Conservation (phyloP, 2,113 vertebrate species). For the Aldabrachelys gigantea region DNA sequence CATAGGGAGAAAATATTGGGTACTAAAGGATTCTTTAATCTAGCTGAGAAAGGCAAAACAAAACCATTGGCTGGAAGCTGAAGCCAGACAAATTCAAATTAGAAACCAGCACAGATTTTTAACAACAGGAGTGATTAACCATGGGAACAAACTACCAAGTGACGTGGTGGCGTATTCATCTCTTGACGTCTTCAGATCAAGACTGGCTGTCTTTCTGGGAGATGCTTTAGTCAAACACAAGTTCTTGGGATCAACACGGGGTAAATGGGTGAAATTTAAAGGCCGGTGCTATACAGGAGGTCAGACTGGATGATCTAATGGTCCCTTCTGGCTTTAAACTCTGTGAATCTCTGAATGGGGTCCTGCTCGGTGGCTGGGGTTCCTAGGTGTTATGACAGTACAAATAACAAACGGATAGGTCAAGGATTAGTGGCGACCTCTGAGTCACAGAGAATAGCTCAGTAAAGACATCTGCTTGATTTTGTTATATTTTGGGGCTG, state of each 20-base stretch:
- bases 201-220: not conserved
- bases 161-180: fast-evolving
- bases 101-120: fast-evolving
- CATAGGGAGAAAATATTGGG: not conserved
- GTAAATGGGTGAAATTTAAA: not conserved
- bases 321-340: not conserved
- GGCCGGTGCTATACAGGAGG: not conserved
- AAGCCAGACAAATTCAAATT: not conserved
- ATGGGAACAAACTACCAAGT: not conserved
- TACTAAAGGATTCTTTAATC: not conserved
- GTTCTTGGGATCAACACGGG: not conserved
- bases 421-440: not conserved
- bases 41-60: not conserved
- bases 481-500: not conserved
- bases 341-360: not conserved
- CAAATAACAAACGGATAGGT: not conserved
- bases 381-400: not conserved
- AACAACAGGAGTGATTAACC: not conserved
- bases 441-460: not conserved
- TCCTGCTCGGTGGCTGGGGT: not conserved
- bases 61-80: not conserved
- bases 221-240: not conserved
- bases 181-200: not conserved
- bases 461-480: not conserved
- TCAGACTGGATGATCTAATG: not conserved